Base-by-base conservation (phyloP, 37 sponge, comb jelly and placozoan species). In the Halisarca cf. caerulea region DNA sequence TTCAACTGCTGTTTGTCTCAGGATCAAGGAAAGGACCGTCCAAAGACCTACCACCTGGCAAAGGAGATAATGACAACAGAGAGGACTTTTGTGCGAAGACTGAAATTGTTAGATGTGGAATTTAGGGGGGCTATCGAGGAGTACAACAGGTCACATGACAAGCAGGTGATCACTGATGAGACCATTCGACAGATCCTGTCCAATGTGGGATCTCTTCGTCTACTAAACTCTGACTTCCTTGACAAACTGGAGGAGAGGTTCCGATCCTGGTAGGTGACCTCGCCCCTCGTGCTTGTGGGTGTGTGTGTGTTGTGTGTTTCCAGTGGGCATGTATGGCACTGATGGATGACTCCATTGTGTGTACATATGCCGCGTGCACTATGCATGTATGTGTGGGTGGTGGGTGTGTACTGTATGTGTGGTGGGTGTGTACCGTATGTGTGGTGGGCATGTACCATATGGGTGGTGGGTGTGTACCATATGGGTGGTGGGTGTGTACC, bases 11-110 rank as follows among this genome's bases (percentile, higher is more conserved):
- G n/a, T n/a, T n/a, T 55, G 57, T 11, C 57, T n/a, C 42, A 74
- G 77, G 77, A 74, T 2, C 25, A 32, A 15, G 36, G 45, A 9
- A 37, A 33, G 20, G 72, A 71, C 8, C 80, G 84, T 21, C 40
- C 85, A 11, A 94, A 91, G 87, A 77, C 61, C 17, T 94, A 81
- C 79, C 68, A 88, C 73, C 87, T 94, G 43, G 91, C 91, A 30
- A 66, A 86, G 72, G 95, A 94, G 86, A 84, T 94, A 4, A 80
- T 90, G 2, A 90, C 86, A 5, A 94, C 95, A 20, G 95, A 94
- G 62, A 75, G 91, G 82, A 94, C 95, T 89, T 94, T 82, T 80
- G 94, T 94, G 44, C 85, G 85, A 58, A 84, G 94, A 0, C 84
- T 94, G 66, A 61, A 36, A 2, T 88, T 94, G 7, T 33, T 94